A percentile compares a stretch with the other conserved stretches of the same genome.
Evolutionary conservation across 64 coral and sea anemone genomes (phyloP).

Genomic region (Stichodactyla helianthus): DNA sequence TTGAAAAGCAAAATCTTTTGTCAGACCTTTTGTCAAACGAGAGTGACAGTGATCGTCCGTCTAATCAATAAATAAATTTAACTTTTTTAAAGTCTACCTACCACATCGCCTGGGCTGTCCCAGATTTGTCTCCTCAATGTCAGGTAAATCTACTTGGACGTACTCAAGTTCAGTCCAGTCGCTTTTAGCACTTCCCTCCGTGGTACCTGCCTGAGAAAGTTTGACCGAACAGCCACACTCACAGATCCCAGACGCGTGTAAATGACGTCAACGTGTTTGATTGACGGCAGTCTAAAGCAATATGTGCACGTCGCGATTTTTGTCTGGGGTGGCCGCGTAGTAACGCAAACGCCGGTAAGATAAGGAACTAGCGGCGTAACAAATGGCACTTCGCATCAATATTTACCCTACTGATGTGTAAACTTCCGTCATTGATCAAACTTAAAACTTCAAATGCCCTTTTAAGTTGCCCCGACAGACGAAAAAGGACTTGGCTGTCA

Average conservation of each 20-base stretch:
- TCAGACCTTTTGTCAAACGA: neutral
- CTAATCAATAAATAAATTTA: neutral
- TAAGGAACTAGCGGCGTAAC: neutral
- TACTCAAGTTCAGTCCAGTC: neutral
- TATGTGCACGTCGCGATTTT: too few relatives aligned
- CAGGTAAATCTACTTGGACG: neutral
- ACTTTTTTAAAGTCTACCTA: neutral
- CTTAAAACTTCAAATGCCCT: neutral
- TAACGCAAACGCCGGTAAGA: too few relatives aligned
- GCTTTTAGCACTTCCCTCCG: too few relatives aligned
- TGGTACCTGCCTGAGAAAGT: neutral
- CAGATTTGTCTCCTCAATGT: neutral
- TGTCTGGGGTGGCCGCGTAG: too few relatives aligned
- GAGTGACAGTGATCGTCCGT: neutral
- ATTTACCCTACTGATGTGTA: neutral
- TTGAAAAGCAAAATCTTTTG: slow-evolving; percentile 6
- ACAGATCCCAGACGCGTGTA: neutral
- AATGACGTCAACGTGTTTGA: neutral
- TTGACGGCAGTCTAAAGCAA: too few relatives aligned
- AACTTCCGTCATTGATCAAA: neutral
- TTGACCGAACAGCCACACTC: neutral
- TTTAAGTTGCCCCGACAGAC: too few relatives aligned
- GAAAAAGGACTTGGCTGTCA: too few relatives aligned
- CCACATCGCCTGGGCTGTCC: slow-evolving; percentile 11
- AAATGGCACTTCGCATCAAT: neutral